Base-by-base conservation (phyloP, 2,888 invertebrate species). In the Lordiphosa fenestrarum region DNA sequence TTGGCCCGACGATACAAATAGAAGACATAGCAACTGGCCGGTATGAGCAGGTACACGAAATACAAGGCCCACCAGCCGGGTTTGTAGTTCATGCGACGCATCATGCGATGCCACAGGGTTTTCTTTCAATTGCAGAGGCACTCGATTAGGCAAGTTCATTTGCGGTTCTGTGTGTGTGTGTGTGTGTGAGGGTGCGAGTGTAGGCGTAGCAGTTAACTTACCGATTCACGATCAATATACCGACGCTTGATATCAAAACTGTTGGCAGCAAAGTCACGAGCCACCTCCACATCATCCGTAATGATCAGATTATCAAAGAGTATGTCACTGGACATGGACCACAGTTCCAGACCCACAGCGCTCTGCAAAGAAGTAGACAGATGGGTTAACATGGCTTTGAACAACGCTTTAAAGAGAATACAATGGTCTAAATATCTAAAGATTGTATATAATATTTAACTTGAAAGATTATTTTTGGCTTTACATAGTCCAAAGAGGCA, bases 311-410 rank as follows among this genome's bases (percentile, higher is more conserved):
- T 99, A 91, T 99, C 99, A 90, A 99, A 99, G 57, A 97, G 91
- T 76, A 99, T 95, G 83, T 94, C 92, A 64, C 96, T 95, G 0
- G 97, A 96, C 97, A 99, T 99, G 4, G 99, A 98, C 99, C 99
- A 99, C 67, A 99, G 91, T 90, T 99, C 99, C 88, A 99, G 94
- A 13, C 99, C 99, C 53, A 99, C 91, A 15, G 98, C 98, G 86
- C 93, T 92, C 98, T 98, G 86, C 15, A 89, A 61, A 3, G 15
- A 49, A 58, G 51, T 42, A 53, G 62, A 49, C 2, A n/a, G 15
- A 39, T 7, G 6, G 0, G 2, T 6, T n/a, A 3, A 3, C 3
- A 63, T 58, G 3, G n/a, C n/a, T n/a, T n/a, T n/a, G n/a, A n/a
- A n/a, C n/a, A n/a, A n/a, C n/a, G n/a, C n/a, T n/a, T n/a, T n/a